Conservation (phyloP, 2,888 invertebrate genomes). For the Agelastica alni region DNA sequence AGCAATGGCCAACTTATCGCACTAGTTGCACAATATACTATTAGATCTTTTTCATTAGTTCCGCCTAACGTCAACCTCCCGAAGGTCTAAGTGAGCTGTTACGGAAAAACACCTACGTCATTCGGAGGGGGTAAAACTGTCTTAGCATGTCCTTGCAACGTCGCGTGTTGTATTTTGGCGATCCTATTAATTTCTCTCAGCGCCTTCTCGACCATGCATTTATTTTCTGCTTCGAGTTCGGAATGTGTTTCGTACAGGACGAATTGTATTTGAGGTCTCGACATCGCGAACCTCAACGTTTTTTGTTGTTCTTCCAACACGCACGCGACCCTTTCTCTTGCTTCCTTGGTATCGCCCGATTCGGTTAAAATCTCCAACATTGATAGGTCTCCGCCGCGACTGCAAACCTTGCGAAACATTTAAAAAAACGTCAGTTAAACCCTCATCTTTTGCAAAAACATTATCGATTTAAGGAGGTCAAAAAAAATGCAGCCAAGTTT, state of each 20-base stretch:
- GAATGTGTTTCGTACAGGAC: slow-evolving; percentile 84
- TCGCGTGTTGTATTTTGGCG: slow-evolving; percentile 70
- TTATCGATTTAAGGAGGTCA: neutral
- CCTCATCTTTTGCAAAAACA: no score
- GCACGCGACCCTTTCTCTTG: slow-evolving; percentile 65
- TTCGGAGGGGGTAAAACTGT: neutral
- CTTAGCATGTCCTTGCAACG: slow-evolving; percentile 52
- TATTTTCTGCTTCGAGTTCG: slow-evolving; percentile 74
- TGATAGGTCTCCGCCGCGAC: slow-evolving; percentile 75
- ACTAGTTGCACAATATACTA: no score
- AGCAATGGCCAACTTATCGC: no score
- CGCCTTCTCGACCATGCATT: slow-evolving; percentile 70
- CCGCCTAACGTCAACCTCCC: no score
- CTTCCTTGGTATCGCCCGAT: slow-evolving; percentile 66
- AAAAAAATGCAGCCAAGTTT: no score
- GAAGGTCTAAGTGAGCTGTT: no score
- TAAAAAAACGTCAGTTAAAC: no score
- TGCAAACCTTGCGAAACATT: no score
- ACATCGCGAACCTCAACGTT: slow-evolving; percentile 74
- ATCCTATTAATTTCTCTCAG: slow-evolving; percentile 72
- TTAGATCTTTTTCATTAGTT: no score
- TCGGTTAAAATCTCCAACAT: slow-evolving; percentile 77
- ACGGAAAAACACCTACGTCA: no score
- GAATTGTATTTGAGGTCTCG: slow-evolving; percentile 78
- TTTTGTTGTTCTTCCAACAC: slow-evolving; percentile 76